Evolutionary conservation across 2,113 vertebrate species (phyloP).

Genomic region (Axis porcinus): DNA sequence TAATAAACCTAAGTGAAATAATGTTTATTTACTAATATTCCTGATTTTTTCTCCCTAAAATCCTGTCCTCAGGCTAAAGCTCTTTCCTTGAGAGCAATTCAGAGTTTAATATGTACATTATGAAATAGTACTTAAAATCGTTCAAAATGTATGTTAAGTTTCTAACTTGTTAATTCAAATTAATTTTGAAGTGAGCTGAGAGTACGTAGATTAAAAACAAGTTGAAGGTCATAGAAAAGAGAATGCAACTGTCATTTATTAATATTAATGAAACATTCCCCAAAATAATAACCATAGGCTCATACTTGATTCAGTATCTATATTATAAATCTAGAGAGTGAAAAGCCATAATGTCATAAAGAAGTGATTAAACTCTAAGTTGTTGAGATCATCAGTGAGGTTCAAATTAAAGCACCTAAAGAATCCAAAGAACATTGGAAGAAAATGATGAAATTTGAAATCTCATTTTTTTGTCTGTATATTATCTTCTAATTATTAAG

Average conservation of each 20-base stretch:
- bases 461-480: background rate
- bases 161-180: conserved; percentile 40
- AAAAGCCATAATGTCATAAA: conserved; percentile 3
- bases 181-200: conserved; percentile 40
- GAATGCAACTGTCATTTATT: conserved; percentile 28
- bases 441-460: background rate
- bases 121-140: background rate
- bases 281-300: conserved; percentile 30
- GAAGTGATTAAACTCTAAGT: background rate
- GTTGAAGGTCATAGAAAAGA: conserved; percentile 32
- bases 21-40: background rate
- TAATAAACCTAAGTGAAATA: background rate
- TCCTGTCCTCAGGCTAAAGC: background rate
- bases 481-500: background rate
- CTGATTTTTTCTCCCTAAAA: background rate
- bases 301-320: background rate
- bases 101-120: background rate
- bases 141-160: conserved; percentile 11
- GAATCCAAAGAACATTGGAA: background rate
- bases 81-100: background rate
- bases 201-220: conserved; percentile 23
- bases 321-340: background rate
- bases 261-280: conserved; percentile 51
- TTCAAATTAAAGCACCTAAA: conserved; percentile 4
- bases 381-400: background rate